Evolutionary conservation across 2,797 vertebrate genomes (phyloP).

Genomic region (Poeciliopsis gracilis): DNA sequence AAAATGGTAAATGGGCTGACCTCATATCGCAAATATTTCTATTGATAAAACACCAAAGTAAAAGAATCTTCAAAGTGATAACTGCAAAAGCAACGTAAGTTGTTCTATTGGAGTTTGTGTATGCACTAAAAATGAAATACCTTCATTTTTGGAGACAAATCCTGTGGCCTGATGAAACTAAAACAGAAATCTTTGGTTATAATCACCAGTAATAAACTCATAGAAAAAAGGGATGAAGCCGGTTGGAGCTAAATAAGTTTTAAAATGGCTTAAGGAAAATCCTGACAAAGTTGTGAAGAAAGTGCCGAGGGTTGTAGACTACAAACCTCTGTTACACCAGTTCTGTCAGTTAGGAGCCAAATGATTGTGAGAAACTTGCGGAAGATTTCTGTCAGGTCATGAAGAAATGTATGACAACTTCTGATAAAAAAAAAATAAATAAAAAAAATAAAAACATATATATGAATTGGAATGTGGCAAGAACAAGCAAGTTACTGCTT

Average conservation of each 20-base stretch:
- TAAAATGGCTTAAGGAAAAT: background rate
- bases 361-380: background rate
- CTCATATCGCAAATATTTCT: background rate
- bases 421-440: background rate
- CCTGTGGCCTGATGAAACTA: background rate
- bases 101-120: background rate
- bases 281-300: background rate
- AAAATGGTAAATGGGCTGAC: background rate
- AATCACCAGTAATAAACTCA: background rate
- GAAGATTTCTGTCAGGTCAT: background rate
- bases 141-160: background rate
- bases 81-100: background rate
- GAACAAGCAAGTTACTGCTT: background rate
- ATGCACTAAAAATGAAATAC: background rate
- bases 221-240: background rate
- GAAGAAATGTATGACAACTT: background rate
- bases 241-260: background rate
- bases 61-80: background rate
- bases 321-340: background rate
- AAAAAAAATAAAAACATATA: background rate
- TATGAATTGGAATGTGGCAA: background rate
- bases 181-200: background rate
- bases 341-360: background rate
- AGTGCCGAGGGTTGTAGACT: background rate
- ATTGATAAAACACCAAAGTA: background rate